phyloP scores from a whole-genome alignment of 2,797 vertebrate genomes.

The Pachyuromys duprasi region DNA sequence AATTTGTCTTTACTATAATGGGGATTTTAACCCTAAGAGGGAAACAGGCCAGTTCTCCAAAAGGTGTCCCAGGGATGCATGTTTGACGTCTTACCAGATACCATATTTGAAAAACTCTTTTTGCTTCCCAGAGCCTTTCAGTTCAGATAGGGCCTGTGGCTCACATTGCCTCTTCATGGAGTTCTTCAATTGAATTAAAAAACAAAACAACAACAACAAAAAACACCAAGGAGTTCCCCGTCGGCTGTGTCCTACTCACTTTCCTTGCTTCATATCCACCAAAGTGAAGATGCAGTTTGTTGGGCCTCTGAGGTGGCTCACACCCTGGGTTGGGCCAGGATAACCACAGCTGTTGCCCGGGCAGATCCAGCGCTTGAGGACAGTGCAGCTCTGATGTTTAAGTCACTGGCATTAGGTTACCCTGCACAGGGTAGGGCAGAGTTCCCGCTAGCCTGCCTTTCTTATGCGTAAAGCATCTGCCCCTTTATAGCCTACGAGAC shows the following conservation, averaged over 20 bases:
- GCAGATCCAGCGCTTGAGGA: background rate
- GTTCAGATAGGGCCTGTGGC: background rate
- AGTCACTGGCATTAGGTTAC: background rate
- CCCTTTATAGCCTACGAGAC: background rate
- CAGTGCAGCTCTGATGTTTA: background rate
- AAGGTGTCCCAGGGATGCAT: background rate
- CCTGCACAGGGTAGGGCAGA: background rate
- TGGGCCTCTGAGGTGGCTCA: background rate
- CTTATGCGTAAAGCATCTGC: background rate
- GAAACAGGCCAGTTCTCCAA: background rate
- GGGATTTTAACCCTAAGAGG: background rate
- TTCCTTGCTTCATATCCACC: background rate
- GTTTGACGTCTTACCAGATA: background rate
- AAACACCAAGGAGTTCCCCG: background rate
- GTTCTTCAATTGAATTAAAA: background rate
- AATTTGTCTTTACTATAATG: background rate
- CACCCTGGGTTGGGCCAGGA: background rate
- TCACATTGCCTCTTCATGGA: background rate
- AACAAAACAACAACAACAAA: background rate
- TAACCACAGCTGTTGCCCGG: fast-evolving
- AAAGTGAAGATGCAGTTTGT: background rate
- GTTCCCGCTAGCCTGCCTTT: background rate
- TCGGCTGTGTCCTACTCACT: background rate
- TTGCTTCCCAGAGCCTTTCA: background rate
- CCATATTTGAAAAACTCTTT: background rate